These are phyloP conservation scores for Melieria crassipennis DNA, from an alignment of 2,888 invertebrate species.

Conservation along the genomic window DNA sequence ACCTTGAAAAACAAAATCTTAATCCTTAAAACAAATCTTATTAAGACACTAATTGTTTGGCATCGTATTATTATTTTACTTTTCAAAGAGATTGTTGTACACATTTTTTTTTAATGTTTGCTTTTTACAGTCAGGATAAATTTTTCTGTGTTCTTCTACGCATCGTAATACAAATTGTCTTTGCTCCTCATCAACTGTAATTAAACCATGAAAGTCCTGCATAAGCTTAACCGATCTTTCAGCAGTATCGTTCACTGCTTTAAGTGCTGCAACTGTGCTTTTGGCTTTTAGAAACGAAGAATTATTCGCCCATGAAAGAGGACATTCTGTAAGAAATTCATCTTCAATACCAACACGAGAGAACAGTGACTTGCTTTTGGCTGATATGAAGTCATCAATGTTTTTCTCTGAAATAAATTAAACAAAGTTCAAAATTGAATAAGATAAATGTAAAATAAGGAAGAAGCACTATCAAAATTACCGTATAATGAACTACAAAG, in stretches of 20 bases:
- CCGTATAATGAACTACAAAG: background rate
- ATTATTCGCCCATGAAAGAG: conserved; percentile 9
- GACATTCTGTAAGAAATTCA: conserved; percentile 1
- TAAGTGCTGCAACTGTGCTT: background rate
- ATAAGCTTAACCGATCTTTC: conserved; percentile 27
- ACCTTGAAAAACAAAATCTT: no score
- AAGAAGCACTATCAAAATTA: background rate
- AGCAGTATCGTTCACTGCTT: conserved; percentile 23
- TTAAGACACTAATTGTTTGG: no score
- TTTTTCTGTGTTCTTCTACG: conserved; percentile 33
- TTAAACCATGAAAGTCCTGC: conserved; percentile 24
- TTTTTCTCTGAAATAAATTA: conserved; percentile 8
- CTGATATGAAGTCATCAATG: background rate
- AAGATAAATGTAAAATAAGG: background rate
- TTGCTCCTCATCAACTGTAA: conserved; percentile 23
- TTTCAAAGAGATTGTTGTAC: no score
- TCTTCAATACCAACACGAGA: background rate
- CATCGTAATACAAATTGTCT: conserved; percentile 41
- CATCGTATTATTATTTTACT: no score
- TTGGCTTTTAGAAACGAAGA: conserved; percentile 4
- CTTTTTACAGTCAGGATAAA: conserved; percentile 35
- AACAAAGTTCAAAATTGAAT: background rate
- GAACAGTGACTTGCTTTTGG: background rate
- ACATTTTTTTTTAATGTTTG: conserved; percentile 16
- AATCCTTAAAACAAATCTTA: no score